Percentiles rank a stretch among this genome's conserved stretches.
Conservation (phyloP, 2,888 invertebrate genomes). For the Dryobota labecula region DNA sequence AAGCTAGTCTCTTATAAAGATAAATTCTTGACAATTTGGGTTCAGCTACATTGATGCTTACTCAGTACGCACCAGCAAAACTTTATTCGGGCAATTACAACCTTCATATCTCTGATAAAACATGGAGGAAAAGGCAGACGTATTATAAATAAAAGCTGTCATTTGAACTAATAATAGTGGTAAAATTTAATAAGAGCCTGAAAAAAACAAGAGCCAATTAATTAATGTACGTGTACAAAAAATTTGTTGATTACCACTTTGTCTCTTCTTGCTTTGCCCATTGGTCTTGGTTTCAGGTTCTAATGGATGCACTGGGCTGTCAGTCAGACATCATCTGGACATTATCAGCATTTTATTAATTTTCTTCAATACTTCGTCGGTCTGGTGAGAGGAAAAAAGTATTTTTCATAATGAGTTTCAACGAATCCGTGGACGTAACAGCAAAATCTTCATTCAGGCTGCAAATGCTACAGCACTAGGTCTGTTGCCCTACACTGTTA, state of each 20-base stretch:
- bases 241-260: slow-evolving; percentile 77
- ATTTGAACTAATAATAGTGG: no score
- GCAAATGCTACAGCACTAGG: background rate
- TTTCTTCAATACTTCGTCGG: slow-evolving; percentile 12
- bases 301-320: slow-evolving; percentile 63
- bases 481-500: background rate
- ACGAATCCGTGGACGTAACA: background rate
- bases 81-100: no score
- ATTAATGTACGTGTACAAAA: background rate
- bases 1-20: no score
- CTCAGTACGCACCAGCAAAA: no score
- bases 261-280: slow-evolving; percentile 77
- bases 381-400: slow-evolving; percentile 11
- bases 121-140: no score
- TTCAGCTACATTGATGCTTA: no score
- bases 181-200: background rate
- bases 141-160: no score
- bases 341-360: slow-evolving; percentile 37
- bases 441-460: no score
- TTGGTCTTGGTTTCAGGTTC: slow-evolving; percentile 69
- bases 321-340: slow-evolving; percentile 64
- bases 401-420: background rate
- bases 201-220: background rate
- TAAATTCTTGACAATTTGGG: no score
- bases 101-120: no score